These are phyloP conservation scores for Stichopus horrens DNA, from an alignment of 53 echinoderm and acorn worm genomes.

Conservation along the genomic window DNA sequence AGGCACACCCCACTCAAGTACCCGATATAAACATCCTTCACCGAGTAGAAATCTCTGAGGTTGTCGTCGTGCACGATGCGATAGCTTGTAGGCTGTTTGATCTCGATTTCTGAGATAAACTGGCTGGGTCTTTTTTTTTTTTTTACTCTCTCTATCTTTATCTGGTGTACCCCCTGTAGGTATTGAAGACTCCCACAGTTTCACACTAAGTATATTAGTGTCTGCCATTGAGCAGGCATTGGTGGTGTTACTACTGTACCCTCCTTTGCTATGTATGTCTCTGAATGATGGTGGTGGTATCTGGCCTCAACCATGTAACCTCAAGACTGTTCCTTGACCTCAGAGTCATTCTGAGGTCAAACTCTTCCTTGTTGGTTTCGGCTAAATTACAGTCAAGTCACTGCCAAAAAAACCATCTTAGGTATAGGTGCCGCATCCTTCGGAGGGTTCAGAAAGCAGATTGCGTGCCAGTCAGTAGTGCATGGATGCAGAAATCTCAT, in stretches of 20 bases:
- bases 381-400: constrained; percentile 17
- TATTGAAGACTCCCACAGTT: background rate
- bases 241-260: background rate
- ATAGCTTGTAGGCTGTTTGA: background rate
- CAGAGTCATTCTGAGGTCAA: constrained; percentile 27
- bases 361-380: constrained; percentile 19
- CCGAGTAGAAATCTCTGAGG: background rate
- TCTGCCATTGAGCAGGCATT: background rate
- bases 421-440: no score
- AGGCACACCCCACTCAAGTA: background rate
- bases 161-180: constrained; percentile 20
- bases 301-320: constrained; percentile 32
- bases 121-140: no score
- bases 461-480: no score
- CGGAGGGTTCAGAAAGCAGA: no score
- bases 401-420: background rate
- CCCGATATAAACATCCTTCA: no score
- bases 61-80: background rate
- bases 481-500: no score
- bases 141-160: no score
- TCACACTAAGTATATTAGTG: background rate
- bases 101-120: background rate
- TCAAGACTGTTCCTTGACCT: constrained; percentile 30
- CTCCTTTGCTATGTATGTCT: background rate
- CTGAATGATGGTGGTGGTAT: background rate